A percentile compares a stretch with the other conserved stretches of the same genome.
phyloP scores from a whole-genome alignment of 2,888 invertebrate species.

The Omphaloscelis lunosa region DNA sequence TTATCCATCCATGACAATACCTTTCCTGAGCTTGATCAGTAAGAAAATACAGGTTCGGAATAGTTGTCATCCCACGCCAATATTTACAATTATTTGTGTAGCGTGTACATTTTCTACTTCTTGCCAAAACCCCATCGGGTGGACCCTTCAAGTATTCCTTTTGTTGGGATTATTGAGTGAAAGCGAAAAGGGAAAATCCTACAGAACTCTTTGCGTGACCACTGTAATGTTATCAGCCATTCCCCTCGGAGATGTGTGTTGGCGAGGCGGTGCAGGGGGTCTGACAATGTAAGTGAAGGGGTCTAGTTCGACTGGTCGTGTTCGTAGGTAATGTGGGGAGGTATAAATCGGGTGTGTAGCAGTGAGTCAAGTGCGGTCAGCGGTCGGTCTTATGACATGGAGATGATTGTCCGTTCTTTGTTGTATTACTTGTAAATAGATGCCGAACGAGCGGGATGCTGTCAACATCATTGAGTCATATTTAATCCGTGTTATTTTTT shows the following conservation, averaged over 20 bases:
- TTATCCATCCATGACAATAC: conserved; percentile 16
- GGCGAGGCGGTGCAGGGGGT: background rate
- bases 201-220: conserved; percentile 56
- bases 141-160: conserved; percentile 75
- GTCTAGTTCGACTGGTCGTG: conserved; percentile 39
- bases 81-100: conserved; percentile 67
- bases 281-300: conserved; percentile 44
- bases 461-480: conserved; percentile 54
- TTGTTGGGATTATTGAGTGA: conserved; percentile 81
- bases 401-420: conserved; percentile 68
- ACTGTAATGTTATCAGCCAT: conserved; percentile 39
- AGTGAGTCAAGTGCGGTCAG: conserved; percentile 70
- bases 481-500: conserved; percentile 51
- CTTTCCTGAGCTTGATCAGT: conserved; percentile 16
- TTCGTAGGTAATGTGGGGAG: conserved; percentile 53
- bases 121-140: conserved; percentile 66
- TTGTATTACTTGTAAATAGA: conserved; percentile 67
- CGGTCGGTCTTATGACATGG: conserved; percentile 65
- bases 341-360: conserved; percentile 64
- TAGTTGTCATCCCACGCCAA: conserved; percentile 53
- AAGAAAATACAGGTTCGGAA: conserved; percentile 36
- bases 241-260: background rate
- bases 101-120: conserved; percentile 70
- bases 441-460: conserved; percentile 26
- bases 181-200: conserved; percentile 77